Evolutionary conservation across 2,888 invertebrate species (phyloP), one percentile per base, ranked within the genome.

Genomic region (Megaustenia siamemsis): DNA sequence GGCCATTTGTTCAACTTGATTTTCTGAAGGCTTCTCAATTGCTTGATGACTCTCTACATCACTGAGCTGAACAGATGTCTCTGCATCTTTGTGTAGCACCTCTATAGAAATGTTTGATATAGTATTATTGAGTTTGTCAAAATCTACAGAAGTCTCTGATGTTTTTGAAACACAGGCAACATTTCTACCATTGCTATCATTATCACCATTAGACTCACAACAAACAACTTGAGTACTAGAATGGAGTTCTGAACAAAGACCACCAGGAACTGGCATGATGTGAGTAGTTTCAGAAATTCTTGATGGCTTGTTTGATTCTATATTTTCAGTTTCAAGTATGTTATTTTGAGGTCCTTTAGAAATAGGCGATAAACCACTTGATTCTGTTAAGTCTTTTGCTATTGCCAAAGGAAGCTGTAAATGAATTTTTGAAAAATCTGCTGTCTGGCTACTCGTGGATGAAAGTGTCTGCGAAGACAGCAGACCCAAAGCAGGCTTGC

Each of bases 401-500:
- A 49, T 68, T 68, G 49, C 53, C 12, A 68, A 21, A 43, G 78
- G 43, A 3, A 43, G 40, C 21, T 63, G 66, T 32, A 69, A 43
- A 69, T 49, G 1, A 21, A 40, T 12, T 56, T 15, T n/a, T 45
- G 81, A 49, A 40, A 71, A n/a, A 56, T 63, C 82, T 32, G 63
- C 75, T 56, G 82, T 75, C 24, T 56, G 75, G 15, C 32, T 75
- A 1, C n/a, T 32, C 0, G 53, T 63, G 40, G 40, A n/a, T n/a
- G 38, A 45, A 15, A 56, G 24, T 28, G 60, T n/a, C 53, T 83
- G 60, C 35, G 24, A 32, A 28, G 83, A 66, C 12, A 69, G 24
- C 6, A 69, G 56, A 18, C 69, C 76, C 32, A 38, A 5, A 18
- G 35, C 83, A n/a, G 83, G 40, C 24, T 83, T 77, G 78, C 83